Percentiles rank a stretch among this genome's conserved stretches.
These are phyloP conservation scores for Plutella xylostella DNA, from an alignment of 2,888 invertebrate species.

Conservation along the genomic window DNA sequence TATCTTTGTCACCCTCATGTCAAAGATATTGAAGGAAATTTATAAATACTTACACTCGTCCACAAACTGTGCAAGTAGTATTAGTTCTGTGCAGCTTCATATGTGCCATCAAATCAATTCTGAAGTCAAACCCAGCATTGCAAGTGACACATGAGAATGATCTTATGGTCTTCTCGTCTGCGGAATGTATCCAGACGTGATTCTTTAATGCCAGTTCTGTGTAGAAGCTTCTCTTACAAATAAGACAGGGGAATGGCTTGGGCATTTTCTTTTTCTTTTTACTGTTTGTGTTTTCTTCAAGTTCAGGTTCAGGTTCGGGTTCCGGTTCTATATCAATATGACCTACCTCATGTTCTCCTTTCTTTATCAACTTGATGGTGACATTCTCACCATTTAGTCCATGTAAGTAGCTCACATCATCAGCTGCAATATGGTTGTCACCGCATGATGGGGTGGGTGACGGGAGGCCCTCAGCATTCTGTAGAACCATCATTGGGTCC, in stretches of 20 bases:
- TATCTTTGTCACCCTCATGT: neutral
- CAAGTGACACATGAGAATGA: conserved; percentile 69
- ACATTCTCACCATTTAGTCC: conserved; percentile 32
- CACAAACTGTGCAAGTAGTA: conserved; percentile 75
- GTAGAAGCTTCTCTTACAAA: conserved; percentile 66
- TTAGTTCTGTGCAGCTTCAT: conserved; percentile 72
- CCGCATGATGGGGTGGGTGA: conserved; percentile 20
- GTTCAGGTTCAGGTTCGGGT: too few relatives aligned
- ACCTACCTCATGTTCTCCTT: conserved; percentile 16
- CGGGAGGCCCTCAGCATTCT: conserved; percentile 58
- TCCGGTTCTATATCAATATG: conserved; percentile 8
- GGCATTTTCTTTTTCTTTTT: conserved; percentile 14
- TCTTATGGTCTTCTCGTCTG: conserved; percentile 31
- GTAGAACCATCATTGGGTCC: conserved; percentile 77
- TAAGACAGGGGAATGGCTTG: conserved; percentile 67
- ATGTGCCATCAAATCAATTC: conserved; percentile 73
- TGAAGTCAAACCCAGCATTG: conserved; percentile 70
- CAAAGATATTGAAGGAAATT: too few relatives aligned
- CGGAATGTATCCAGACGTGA: conserved; percentile 70
- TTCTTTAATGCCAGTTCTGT: conserved; percentile 72
- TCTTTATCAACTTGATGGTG: conserved; percentile 45
- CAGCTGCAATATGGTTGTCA: conserved; percentile 14
- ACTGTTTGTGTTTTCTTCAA: too few relatives aligned
- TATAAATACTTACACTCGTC: conserved; percentile 70
- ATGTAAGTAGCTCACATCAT: conserved; percentile 39